phyloP scores from a whole-genome alignment of 2,888 invertebrate species.

The Nemurella pictetii region DNA sequence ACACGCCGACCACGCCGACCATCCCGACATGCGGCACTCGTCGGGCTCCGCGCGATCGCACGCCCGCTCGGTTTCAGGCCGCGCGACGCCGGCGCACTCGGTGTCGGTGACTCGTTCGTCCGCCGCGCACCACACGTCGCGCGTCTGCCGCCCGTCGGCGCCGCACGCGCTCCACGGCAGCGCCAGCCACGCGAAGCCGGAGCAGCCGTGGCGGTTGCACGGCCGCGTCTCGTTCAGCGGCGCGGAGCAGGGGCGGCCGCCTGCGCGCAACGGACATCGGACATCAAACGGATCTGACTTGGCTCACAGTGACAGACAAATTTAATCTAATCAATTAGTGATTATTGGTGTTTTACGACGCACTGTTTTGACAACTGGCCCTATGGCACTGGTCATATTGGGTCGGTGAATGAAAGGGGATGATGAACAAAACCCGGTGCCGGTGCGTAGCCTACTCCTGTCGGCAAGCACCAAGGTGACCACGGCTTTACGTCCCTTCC shows the following conservation, averaged over 20 bases:
- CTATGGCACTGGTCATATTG: too few species aligned
- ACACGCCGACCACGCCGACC: constrained; percentile 67
- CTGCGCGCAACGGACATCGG: constrained; percentile 48
- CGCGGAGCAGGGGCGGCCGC: constrained; percentile 61
- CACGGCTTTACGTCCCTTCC: too few species aligned
- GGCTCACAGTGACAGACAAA: too few species aligned
- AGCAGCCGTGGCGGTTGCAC: constrained; percentile 62
- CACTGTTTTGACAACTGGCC: too few species aligned
- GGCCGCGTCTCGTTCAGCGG: constrained; percentile 60
- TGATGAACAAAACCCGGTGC: too few species aligned
- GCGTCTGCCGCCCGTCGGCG: constrained; percentile 44
- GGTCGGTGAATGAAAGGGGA: too few species aligned
- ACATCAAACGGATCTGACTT: too few species aligned
- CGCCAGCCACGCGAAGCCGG: constrained; percentile 63
- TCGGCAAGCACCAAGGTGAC: too few species aligned
- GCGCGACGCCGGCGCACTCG: constrained; percentile 58
- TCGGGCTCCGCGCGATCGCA: constrained; percentile 62
- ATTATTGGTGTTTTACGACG: too few species aligned
- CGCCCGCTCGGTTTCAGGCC: constrained; percentile 56
- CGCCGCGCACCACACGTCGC: constrained; percentile 62
- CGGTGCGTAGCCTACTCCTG: too few species aligned
- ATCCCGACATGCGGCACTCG: constrained; percentile 65
- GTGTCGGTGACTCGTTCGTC: constrained; percentile 59
- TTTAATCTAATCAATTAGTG: too few species aligned
- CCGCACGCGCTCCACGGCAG: constrained; percentile 62